A percentile compares a stretch with the other conserved stretches of the same genome.
phyloP scores from a whole-genome alignment of 2,113 vertebrate genomes.

The Microcebus murinus region DNA sequence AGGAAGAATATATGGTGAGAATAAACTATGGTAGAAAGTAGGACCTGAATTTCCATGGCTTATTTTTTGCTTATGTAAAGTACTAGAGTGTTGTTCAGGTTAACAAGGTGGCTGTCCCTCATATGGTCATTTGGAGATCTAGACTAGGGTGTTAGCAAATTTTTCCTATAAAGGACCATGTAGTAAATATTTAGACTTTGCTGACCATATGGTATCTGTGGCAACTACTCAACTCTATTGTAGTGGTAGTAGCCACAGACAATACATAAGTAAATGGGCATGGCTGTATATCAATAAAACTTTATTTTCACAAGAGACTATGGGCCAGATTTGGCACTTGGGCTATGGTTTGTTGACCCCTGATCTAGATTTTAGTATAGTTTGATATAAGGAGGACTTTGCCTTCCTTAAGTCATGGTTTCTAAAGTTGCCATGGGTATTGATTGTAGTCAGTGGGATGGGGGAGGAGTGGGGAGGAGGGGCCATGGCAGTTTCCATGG shows the following conservation, averaged over 20 bases:
- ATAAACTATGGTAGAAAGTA: too few species aligned
- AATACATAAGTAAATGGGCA: neutral
- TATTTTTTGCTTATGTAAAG: neutral
- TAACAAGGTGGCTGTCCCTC: neutral
- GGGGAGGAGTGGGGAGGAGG: neutral
- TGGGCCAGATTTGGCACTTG: neutral
- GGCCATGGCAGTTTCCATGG: neutral
- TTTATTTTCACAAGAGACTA: neutral
- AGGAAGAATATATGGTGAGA: neutral
- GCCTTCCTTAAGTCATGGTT: neutral
- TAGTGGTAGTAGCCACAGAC: neutral
- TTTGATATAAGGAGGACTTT: neutral
- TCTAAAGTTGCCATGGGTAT: neutral
- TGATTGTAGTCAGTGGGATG: neutral
- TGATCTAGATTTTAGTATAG: too few species aligned
- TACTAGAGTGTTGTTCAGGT: neutral
- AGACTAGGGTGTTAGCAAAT: neutral
- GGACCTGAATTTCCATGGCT: too few species aligned
- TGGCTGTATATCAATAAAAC: neutral
- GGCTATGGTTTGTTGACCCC: neutral
- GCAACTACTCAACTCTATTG: neutral
- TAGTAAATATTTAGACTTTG: neutral
- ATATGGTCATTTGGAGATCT: neutral
- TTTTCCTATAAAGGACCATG: neutral
- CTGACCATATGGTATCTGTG: neutral